phyloP scores from a whole-genome alignment of 2,888 invertebrate species.

The Drosophila infuscata region DNA sequence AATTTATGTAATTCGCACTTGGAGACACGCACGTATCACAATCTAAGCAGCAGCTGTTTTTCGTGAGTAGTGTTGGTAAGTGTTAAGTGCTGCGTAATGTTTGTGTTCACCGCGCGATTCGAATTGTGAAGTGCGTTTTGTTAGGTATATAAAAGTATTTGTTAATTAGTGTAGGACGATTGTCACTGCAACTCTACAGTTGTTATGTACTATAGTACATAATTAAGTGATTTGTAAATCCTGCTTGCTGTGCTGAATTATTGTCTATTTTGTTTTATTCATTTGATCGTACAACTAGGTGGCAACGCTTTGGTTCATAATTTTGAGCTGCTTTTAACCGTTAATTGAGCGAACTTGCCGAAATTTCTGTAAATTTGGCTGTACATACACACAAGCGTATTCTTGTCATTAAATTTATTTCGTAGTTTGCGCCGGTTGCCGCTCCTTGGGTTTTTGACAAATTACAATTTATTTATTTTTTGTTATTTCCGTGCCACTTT shows the following conservation, averaged over 20 bases:
- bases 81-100: slow-evolving; percentile 48
- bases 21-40: slow-evolving; percentile 62
- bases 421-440: slow-evolving; percentile 38
- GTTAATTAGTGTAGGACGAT: slow-evolving; percentile 27
- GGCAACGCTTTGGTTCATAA: slow-evolving; percentile 39
- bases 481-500: slow-evolving; percentile 19
- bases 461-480: not conserved
- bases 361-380: slow-evolving; percentile 25
- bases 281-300: slow-evolving; percentile 2
- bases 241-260: slow-evolving; percentile 32
- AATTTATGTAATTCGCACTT: slow-evolving; percentile 83
- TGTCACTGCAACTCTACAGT: slow-evolving; percentile 24
- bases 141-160: slow-evolving; percentile 30
- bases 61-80: slow-evolving; percentile 52
- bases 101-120: slow-evolving; percentile 19
- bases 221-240: slow-evolving; percentile 33
- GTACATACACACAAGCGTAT: not conserved
- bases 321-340: slow-evolving; percentile 39
- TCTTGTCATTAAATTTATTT: slow-evolving; percentile 25
- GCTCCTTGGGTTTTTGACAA: slow-evolving; percentile 26
- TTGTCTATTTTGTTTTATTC: slow-evolving; percentile 9
- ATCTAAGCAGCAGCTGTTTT: slow-evolving; percentile 64
- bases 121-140: slow-evolving; percentile 32
- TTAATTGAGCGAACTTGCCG: slow-evolving; percentile 29
- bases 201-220: slow-evolving; percentile 24